A percentile compares a stretch with the other conserved stretches of the same genome.
phyloP scores from a whole-genome alignment of 2,113 vertebrate genomes.

The Scatophagus argus region DNA sequence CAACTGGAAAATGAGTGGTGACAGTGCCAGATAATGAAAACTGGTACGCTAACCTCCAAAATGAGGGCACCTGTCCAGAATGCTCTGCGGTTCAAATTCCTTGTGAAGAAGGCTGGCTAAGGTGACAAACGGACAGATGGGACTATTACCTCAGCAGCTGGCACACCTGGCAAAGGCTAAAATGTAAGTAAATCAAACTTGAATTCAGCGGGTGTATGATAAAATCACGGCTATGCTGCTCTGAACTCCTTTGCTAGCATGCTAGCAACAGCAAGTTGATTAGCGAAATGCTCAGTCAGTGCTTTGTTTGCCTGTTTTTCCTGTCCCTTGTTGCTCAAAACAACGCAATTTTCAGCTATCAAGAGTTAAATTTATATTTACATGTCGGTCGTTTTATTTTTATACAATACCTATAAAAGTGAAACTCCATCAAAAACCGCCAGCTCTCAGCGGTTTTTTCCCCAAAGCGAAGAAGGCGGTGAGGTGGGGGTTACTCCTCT shows the following conservation, averaged over 20 bases:
- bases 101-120: not conserved
- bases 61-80: no score
- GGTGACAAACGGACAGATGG: not conserved
- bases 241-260: not conserved
- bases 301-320: no score
- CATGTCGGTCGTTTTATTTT: not conserved
- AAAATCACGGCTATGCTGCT: not conserved
- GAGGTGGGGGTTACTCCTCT: slow-evolving; percentile 12
- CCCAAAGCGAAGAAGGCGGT: not conserved
- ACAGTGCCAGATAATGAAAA: no score
- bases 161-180: no score
- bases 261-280: not conserved
- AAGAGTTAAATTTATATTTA: no score
- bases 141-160: not conserved
- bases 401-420: not conserved
- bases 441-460: no score
- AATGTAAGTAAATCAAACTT: no score
- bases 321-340: not conserved
- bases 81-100: no score
- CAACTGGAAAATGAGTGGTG: no score
- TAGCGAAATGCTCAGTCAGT: not conserved
- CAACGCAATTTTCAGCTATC: not conserved
- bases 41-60: no score
- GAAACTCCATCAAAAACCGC: not conserved
- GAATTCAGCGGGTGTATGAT: not conserved